Evolutionary conservation across 2,113 vertebrate genomes (phyloP).

Genomic region (Mastomys natalensis): DNA sequence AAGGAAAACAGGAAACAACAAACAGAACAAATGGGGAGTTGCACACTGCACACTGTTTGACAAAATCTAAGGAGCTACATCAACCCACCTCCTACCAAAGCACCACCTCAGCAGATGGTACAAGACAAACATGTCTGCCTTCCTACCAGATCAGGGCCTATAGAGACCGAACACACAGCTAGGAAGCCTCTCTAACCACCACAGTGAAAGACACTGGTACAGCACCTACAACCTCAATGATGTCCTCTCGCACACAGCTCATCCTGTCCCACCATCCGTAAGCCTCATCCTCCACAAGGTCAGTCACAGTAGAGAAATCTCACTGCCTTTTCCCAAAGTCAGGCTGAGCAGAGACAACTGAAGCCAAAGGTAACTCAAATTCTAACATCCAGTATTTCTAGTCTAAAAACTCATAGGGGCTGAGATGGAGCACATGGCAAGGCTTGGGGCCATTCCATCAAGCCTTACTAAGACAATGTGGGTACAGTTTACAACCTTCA

Average conservation of each 20-base stretch:
- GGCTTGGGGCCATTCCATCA: too few relatives aligned
- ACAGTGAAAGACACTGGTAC: too few relatives aligned
- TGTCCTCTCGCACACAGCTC: background rate
- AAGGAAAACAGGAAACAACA: background rate
- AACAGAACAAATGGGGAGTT: background rate
- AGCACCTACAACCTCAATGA: rapidly evolving
- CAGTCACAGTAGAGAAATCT: background rate
- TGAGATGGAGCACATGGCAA: background rate
- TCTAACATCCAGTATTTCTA: background rate
- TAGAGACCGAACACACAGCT: rapidly evolving
- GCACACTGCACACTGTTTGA: background rate
- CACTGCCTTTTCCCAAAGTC: background rate
- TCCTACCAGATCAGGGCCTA: background rate
- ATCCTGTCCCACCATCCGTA: background rate
- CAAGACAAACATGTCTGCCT: background rate
- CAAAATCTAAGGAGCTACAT: background rate
- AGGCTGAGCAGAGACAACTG: background rate
- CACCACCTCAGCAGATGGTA: background rate
- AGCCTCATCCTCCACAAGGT: background rate
- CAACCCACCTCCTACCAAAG: background rate
- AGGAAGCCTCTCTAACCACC: background rate
- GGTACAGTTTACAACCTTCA: too few relatives aligned
- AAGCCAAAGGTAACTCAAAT: background rate
- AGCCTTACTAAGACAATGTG: rapidly evolving
- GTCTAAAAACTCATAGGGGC: background rate